phyloP scores from a whole-genome alignment of 2,113 vertebrate genomes.

The Turdus rufiventris region DNA sequence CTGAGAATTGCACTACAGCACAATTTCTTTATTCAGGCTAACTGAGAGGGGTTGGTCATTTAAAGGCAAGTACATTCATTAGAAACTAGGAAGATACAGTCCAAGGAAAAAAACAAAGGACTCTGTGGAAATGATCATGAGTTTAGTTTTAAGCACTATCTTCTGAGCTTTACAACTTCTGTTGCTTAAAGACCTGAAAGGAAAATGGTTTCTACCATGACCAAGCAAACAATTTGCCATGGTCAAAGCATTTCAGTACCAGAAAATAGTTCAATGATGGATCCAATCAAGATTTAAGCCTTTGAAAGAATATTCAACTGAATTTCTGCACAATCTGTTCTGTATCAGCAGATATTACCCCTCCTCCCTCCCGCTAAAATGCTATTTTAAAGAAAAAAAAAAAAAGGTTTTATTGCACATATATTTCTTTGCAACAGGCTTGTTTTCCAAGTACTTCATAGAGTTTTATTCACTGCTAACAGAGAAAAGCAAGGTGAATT shows the following conservation, averaged over 20 bases:
- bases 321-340: constrained; percentile 25
- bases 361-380: neutral
- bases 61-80: neutral
- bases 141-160: neutral
- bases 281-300: constrained; percentile 13
- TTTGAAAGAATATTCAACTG: neutral
- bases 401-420: neutral
- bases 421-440: neutral
- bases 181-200: neutral
- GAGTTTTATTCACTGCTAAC: neutral
- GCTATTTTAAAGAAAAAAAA: neutral
- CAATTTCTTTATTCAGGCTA: neutral
- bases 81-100: neutral
- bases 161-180: neutral
- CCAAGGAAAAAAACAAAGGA: neutral
- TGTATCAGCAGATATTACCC: neutral
- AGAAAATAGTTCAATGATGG: constrained; percentile 3
- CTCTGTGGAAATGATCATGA: neutral
- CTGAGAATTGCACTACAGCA: neutral
- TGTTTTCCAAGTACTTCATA: neutral
- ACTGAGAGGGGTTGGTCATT: neutral
- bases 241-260: neutral
- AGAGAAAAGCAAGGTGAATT: constrained; percentile 18
- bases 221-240: neutral
- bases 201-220: neutral